These are phyloP conservation scores for Drosophila bipectinata DNA, from an alignment of 1,140 invertebrate genomes.

Conservation along the genomic window DNA sequence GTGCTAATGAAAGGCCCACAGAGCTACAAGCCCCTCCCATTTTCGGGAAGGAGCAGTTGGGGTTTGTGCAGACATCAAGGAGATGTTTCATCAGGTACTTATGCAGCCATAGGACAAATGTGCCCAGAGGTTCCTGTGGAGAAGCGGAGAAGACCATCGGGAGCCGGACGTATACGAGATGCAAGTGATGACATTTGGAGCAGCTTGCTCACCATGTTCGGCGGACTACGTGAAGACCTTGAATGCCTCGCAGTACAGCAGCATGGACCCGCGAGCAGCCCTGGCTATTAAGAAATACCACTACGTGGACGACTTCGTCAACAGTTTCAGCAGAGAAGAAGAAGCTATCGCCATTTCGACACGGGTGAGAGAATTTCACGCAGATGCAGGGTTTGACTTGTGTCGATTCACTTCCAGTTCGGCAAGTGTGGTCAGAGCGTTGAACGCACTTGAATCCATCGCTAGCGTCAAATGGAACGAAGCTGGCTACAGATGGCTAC, in stretches of 20 bases:
- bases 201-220: not conserved
- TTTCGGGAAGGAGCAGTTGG: not conserved
- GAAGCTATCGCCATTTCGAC: not conserved
- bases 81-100: not conserved
- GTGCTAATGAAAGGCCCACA: not conserved
- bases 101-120: not conserved
- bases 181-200: not conserved
- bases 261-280: not conserved
- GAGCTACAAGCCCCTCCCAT: not conserved
- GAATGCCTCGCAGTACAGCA: not conserved
- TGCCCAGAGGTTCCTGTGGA: not conserved
- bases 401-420: conserved; percentile 4
- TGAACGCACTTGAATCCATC: not conserved
- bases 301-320: conserved; percentile 7
- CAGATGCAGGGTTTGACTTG: conserved; percentile 3
- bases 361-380: not conserved
- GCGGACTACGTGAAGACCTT: not conserved
- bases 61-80: not conserved
- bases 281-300: conserved; percentile 2
- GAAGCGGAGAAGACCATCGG: not conserved
- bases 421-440: not conserved
- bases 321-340: not conserved
- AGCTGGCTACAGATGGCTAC: conserved; percentile 1
- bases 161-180: not conserved
- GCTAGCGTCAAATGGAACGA: too few species aligned